Percentiles rank a stretch among this genome's conserved stretches.
These are phyloP conservation scores for Chlorodrepanis virens DNA, from an alignment of 2,113 vertebrate genomes.

Conservation along the genomic window DNA sequence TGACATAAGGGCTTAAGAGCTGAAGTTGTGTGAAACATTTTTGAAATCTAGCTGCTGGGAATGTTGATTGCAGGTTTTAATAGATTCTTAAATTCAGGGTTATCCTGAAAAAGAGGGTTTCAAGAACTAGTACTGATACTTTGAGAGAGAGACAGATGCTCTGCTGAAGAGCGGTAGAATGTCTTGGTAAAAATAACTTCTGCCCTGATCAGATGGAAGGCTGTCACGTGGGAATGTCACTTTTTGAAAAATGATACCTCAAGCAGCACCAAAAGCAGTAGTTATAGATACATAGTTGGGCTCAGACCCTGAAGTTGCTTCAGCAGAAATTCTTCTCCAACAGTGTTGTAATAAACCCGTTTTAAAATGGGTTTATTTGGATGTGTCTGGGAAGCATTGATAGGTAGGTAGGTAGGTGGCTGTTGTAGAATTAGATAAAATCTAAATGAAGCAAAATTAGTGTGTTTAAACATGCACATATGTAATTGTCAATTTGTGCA, in stretches of 20 bases:
- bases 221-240: fast-evolving
- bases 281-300: fast-evolving
- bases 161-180: background rate
- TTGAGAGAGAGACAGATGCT: background rate
- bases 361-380: background rate
- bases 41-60: background rate
- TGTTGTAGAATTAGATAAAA: background rate
- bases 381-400: background rate
- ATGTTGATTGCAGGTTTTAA: background rate
- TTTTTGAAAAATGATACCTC: background rate
- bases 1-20: background rate
- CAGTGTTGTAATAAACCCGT: background rate
- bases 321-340: background rate
- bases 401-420: no score
- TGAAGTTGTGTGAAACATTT: background rate
- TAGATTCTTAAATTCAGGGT: background rate
- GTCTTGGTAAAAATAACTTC: background rate
- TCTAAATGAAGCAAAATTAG: background rate
- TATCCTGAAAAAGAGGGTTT: background rate
- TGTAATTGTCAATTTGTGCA: background rate
- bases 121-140: background rate
- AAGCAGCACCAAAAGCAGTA: background rate
- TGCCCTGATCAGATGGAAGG: background rate
- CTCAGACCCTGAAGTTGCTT: background rate
- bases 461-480: background rate